Evolutionary conservation across 2,888 invertebrate species (phyloP), one percentile per base, ranked within the genome.

Genomic region (Homarus gammarus): DNA sequence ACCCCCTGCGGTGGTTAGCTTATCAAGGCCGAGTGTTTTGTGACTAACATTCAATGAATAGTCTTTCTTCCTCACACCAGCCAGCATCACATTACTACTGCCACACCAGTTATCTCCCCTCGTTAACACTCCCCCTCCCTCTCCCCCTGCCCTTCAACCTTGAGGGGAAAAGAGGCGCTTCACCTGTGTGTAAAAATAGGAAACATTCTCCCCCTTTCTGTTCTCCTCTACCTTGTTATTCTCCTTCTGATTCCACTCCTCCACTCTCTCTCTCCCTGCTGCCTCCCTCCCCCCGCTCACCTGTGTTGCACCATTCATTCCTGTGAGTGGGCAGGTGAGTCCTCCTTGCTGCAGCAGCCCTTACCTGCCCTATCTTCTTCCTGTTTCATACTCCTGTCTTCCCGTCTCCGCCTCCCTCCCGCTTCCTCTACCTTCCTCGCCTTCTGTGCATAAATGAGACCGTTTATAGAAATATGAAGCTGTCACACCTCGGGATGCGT

Each of bases 381-480:
- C 36, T 36, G 22, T 44, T 61, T 40, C 36, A 22, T 75, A 27
- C 77, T 61, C 73, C 40, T 72, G 22, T 77, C 78, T 70, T 68
- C 78, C 85, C 49, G 31, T 77, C 68, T 70, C 70, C 72, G 40
- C 72, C 79, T 38, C 27, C 70, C 31, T n/a, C 56, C 31, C n/a
- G n/a, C 51, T 51, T 49, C 78, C 70, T 38, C 85, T 68, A 44
- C 79, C 85, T 12, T 18, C 40, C 72, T 56, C 81, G 36, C 72
- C 87, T 73, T 31, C 70, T 36, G 72, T 81, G 81, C 87, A 81
- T 81, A 87, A 87, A 87, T 87, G 87, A 87, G 87, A 87, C 87
- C 87, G 81, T 87, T 81, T 87, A 87, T 87, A 87, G 87, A 87
- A 87, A 87, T 87, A 87, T 87, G 87, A 81, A 87, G 81, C 87